Base-by-base conservation (phyloP, 1,140 invertebrate genomes). In the Charaxes varanes region DNA sequence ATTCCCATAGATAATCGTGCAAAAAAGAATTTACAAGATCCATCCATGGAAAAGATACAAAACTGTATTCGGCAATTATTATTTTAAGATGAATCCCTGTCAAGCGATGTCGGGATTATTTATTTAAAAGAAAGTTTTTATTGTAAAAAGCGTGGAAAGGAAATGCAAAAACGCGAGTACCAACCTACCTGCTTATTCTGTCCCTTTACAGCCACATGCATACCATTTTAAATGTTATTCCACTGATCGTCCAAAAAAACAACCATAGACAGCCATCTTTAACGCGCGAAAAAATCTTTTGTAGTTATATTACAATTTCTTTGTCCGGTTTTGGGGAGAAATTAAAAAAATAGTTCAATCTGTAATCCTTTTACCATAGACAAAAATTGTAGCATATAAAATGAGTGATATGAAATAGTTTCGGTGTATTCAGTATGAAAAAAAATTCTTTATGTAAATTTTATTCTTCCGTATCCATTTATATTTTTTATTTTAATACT, bases 121-220 rank as follows among this genome's bases (percentile, higher is more conserved):
- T 79, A 82, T 82, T 79, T 82, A 82, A 78, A 82, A 82, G 78
- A 82, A 82, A 82, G 78, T 82, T 79, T 79, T 79, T 78, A 78
- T 74, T 78, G 71, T 74, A 82, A 82, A 82, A 82, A 82, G 70
- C 53, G 31, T 43, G 66, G 69, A 77, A 64, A 82, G 78, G 78
- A 82, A 82, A 82, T 82, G 73, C 78, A 82, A 82, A 82, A 80
- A 82, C 71, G 59, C 54, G 48, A 53, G 62, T 73, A 68, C 56
- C 54, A 68, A 56, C 66, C 58, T 59, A 61, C 59, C 62, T 65
- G 62, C 58, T 44, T 30, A 46, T 56, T 62, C 55, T 70, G 72
- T 73, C 74, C 72, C 72, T 68, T 68, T 60, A 53, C 69, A 66
- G 63, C 49, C 69, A 69, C 64, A 81, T 74, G 68, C 65, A 58